These are phyloP conservation scores for Gnatocerus cornutus DNA, from an alignment of 2,888 invertebrate genomes.

Conservation along the genomic window DNA sequence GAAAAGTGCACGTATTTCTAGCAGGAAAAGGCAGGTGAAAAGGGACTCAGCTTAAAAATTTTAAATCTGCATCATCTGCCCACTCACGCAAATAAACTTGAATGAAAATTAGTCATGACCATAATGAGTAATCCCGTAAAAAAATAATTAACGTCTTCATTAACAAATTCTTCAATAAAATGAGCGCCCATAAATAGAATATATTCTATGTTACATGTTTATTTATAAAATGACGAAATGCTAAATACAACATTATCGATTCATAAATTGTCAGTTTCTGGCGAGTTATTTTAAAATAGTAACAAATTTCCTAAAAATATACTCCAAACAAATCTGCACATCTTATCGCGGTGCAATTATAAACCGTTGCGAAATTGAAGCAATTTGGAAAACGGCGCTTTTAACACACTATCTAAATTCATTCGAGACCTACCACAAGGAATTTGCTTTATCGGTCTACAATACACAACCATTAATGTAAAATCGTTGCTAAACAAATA, in stretches of 20 bases:
- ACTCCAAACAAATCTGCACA: no score
- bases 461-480: no score
- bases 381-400: no score
- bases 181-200: slow-evolving; percentile 11
- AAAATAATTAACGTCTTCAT: slow-evolving; percentile 10
- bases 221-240: slow-evolving; percentile 28
- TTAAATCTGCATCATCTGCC: slow-evolving; percentile 8
- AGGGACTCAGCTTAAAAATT: slow-evolving; percentile 11
- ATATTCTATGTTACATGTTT: slow-evolving; percentile 7
- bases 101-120: slow-evolving; percentile 7
- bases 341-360: no score
- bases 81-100: neutral
- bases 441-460: neutral
- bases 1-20: slow-evolving; percentile 23
- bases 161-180: slow-evolving; percentile 14
- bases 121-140: slow-evolving; percentile 13
- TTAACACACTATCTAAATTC: neutral
- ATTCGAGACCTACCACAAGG: neutral
- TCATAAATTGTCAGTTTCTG: slow-evolving; percentile 14
- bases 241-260: slow-evolving; percentile 26
- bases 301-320: neutral
- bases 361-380: no score
- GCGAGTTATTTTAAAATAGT: neutral
- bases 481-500: no score
- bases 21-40: slow-evolving; percentile 31